Evolutionary conservation across 2,888 invertebrate genomes (phyloP).

Genomic region (Nasonia oneida): DNA sequence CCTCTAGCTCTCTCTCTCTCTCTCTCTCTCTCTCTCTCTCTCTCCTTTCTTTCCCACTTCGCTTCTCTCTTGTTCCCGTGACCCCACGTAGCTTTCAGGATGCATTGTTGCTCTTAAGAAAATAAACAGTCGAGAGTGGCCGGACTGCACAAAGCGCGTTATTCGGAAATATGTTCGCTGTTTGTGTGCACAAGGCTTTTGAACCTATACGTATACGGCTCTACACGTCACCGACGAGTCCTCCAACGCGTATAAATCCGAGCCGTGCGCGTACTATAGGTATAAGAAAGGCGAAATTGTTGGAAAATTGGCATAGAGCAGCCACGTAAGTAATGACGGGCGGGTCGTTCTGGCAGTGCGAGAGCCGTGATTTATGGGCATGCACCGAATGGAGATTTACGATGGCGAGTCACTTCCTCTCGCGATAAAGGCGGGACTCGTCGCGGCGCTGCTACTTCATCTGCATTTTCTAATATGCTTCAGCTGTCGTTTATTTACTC

Average conservation of each 20-base stretch:
- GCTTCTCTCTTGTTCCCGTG: neutral
- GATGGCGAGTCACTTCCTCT: constrained; percentile 36
- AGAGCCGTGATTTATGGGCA: constrained; percentile 34
- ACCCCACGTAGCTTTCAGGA: neutral
- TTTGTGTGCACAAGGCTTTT: neutral
- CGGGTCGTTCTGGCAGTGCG: constrained; percentile 10
- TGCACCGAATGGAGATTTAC: constrained; percentile 51
- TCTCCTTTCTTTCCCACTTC: neutral
- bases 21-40: constrained; percentile 11
- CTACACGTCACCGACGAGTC: neutral
- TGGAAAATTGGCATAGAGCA: constrained; percentile 54
- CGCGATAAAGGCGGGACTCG: constrained; percentile 11
- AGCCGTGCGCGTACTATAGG: neutral
- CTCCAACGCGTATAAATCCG: neutral
- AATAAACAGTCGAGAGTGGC: neutral
- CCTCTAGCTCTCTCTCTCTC: constrained; percentile 30
- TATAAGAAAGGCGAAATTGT: constrained; percentile 32
- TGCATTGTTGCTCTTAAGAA: neutral
- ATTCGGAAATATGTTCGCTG: neutral
- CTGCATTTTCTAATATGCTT: neutral
- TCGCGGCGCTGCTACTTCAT: neutral
- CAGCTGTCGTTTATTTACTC: neutral
- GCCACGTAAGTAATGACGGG: constrained; percentile 44
- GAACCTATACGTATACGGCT: neutral
- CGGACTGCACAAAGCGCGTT: neutral